A percentile compares a stretch with the other conserved stretches of the same genome.
Evolutionary conservation across 2,113 vertebrate species (phyloP).

Genomic region (Stictonetta naevosa): DNA sequence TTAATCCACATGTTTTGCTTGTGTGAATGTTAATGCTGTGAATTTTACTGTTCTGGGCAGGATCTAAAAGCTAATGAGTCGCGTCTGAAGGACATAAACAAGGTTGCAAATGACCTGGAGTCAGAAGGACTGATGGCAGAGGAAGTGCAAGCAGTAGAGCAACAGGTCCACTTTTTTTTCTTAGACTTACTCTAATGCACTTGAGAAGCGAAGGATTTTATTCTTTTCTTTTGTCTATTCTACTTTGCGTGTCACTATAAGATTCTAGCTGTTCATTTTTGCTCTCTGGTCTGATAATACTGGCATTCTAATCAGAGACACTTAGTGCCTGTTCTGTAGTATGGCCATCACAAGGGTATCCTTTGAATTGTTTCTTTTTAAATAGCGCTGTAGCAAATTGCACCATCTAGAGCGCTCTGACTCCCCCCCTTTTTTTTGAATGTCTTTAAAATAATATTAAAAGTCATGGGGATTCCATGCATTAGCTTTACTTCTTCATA

Average conservation of each 20-base stretch:
- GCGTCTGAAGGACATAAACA: conserved; percentile 97
- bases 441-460: not conserved
- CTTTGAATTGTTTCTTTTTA: not conserved
- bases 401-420: not conserved
- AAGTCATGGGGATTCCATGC: not conserved
- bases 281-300: not conserved
- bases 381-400: not conserved
- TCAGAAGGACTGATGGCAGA: conserved; percentile 97
- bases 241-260: not conserved
- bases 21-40: not conserved
- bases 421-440: not conserved
- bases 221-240: not conserved
- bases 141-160: conserved; percentile 90
- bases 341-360: not conserved
- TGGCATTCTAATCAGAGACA: not conserved
- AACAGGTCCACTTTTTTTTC: conserved; percentile 79
- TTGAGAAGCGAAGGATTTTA: not conserved
- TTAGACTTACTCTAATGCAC: not conserved
- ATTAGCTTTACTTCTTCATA: not conserved
- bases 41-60: conserved; percentile 61
- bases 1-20: not conserved
- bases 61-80: conserved; percentile 98
- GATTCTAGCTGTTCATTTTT: not conserved
- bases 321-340: not conserved
- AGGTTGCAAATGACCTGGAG: conserved; percentile 94